phyloP scores from a whole-genome alignment of 2,797 vertebrate species.

The Cryptoblepharus egeriae region DNA sequence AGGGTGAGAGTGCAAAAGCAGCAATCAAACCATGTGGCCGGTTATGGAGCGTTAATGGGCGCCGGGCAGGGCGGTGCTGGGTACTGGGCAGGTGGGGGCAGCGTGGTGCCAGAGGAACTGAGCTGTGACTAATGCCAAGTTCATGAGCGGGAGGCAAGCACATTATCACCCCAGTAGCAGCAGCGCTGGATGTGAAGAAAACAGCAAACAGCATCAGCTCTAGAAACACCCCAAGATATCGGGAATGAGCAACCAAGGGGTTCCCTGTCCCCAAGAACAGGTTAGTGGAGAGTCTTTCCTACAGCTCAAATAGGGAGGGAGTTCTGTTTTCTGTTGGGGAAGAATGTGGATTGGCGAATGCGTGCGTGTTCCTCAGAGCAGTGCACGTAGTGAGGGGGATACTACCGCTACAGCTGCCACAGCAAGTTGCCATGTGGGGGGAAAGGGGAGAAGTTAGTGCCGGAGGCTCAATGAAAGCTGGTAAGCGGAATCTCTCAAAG shows the following conservation, averaged over 20 bases:
- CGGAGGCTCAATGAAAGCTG: constrained; percentile 48
- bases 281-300: constrained; percentile 70
- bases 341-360: background rate
- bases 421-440: background rate
- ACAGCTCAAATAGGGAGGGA: constrained; percentile 18
- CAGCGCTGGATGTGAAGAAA: constrained; percentile 61
- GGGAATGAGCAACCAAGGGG: constrained; percentile 47
- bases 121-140: constrained; percentile 72
- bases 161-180: constrained; percentile 33
- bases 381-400: background rate
- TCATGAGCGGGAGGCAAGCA: constrained; percentile 19
- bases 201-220: constrained; percentile 27
- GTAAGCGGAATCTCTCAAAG: constrained; percentile 62
- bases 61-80: constrained; percentile 34
- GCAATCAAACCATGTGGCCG: background rate
- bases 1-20: too few species aligned
- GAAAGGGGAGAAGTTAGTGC: constrained; percentile 33
- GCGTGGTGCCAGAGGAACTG: constrained; percentile 66
- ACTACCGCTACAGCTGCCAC: background rate
- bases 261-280: constrained; percentile 67
- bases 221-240: constrained; percentile 61
- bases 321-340: constrained; percentile 17
- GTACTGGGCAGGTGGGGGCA: constrained; percentile 55
- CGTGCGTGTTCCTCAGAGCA: background rate
- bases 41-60: constrained; percentile 18